Percentiles rank a stretch among this genome's conserved stretches.
Evolutionary conservation across 1,140 invertebrate species (phyloP).

Genomic region (Mycetomoellerius zeteki): DNA sequence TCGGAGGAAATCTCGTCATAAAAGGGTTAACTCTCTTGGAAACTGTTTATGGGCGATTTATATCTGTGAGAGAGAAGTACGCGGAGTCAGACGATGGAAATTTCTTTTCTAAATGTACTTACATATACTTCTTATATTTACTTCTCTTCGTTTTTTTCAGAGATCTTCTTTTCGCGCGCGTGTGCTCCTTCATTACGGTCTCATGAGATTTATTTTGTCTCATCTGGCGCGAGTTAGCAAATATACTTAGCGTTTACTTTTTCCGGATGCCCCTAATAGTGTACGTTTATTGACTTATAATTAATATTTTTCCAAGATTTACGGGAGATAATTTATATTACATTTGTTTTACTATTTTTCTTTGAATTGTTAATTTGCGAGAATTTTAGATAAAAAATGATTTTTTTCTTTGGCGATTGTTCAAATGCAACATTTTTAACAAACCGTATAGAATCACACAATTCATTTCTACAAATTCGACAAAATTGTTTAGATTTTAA

Average conservation of each 20-base stretch:
- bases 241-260: background rate
- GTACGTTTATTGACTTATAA: conserved; percentile 29
- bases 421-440: background rate
- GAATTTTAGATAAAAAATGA: background rate
- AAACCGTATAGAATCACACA: no score
- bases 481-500: background rate
- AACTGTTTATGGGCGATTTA: conserved; percentile 40
- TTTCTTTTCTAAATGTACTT: conserved; percentile 31
- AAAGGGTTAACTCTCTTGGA: conserved; percentile 29
- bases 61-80: background rate
- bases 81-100: conserved; percentile 3
- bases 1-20: background rate
- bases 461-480: background rate
- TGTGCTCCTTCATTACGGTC: background rate
- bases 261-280: background rate
- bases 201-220: conserved; percentile 3
- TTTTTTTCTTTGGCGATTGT: background rate
- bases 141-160: background rate
- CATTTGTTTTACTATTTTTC: background rate
- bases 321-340: background rate
- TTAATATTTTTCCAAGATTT: conserved; percentile 30
- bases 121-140: background rate
- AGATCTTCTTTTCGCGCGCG: background rate
- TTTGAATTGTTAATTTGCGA: background rate
- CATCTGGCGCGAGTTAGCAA: conserved; percentile 19